Evolutionary conservation across 2,888 invertebrate genomes (phyloP).

Genomic region (Hydrotaea cyrtoneurina): DNA sequence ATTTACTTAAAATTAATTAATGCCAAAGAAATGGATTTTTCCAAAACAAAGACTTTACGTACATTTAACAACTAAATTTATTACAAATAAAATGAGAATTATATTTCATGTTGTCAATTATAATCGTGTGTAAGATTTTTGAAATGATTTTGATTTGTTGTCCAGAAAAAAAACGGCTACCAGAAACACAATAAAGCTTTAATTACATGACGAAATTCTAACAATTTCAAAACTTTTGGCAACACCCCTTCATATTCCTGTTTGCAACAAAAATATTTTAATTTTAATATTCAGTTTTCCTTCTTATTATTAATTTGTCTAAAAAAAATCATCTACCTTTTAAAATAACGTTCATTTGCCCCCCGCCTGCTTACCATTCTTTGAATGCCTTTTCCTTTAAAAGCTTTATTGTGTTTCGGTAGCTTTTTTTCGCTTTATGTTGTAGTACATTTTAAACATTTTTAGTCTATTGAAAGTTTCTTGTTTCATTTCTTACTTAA

Average conservation of each 20-base stretch:
- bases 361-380: too few species aligned
- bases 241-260: too few species aligned
- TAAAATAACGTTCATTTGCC: too few species aligned
- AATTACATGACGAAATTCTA: too few species aligned
- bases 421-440: not conserved
- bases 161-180: not conserved
- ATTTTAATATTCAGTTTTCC: too few species aligned
- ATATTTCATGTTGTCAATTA: not conserved
- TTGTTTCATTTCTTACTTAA: not conserved
- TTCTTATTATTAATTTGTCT: too few species aligned
- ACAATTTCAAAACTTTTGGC: not conserved
- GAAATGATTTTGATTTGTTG: conserved; percentile 4
- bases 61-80: conserved; percentile 1
- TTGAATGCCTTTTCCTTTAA: too few species aligned
- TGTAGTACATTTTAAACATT: not conserved
- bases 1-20: conserved; percentile 21
- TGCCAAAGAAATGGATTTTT: not conserved
- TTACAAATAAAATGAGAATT: not conserved
- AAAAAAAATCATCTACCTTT: too few species aligned
- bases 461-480: not conserved
- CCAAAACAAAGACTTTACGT: not conserved
- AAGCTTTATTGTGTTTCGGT: not conserved
- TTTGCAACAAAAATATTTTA: too few species aligned
- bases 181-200: not conserved
- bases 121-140: not conserved